phyloP scores from a whole-genome alignment of 2,113 vertebrate species.

The Cichladusa arquata region DNA sequence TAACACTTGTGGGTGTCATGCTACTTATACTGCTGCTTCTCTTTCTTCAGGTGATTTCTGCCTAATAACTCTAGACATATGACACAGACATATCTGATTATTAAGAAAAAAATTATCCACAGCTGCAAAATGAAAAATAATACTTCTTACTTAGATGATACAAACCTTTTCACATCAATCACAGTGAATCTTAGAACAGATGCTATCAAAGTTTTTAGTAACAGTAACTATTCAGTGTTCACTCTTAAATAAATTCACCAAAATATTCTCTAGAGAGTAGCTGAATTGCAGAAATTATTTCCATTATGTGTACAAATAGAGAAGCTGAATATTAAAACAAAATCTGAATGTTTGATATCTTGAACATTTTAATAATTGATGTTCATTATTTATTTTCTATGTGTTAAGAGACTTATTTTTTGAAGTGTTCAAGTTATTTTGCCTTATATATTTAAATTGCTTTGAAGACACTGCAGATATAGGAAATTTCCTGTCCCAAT shows the following conservation, averaged over 20 bases:
- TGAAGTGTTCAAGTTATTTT: not conserved
- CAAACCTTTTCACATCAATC: not conserved
- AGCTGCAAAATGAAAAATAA: not conserved
- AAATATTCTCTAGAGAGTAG: not conserved
- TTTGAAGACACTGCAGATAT: not conserved
- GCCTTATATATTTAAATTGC: not conserved
- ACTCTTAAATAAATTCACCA: not conserved
- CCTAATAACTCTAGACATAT: not conserved
- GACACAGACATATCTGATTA: not conserved
- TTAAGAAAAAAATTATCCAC: not conserved
- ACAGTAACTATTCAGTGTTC: not conserved
- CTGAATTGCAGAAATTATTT: not conserved
- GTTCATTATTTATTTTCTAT: not conserved
- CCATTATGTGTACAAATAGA: not conserved
- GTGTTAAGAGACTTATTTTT: not conserved
- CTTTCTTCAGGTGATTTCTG: not conserved
- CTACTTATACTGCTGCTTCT: not conserved
- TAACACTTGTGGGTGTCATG: not conserved
- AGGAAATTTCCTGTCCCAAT: not conserved
- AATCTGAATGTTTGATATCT: not conserved
- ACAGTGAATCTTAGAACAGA: not conserved
- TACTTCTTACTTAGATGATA: not conserved
- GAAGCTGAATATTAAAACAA: not conserved
- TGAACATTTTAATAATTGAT: not conserved
- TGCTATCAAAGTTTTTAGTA: not conserved